Percentiles rank a stretch among this genome's conserved stretches.
phyloP scores from a whole-genome alignment of 2,113 vertebrate genomes.

The Hymenochirus boettgeri region DNA sequence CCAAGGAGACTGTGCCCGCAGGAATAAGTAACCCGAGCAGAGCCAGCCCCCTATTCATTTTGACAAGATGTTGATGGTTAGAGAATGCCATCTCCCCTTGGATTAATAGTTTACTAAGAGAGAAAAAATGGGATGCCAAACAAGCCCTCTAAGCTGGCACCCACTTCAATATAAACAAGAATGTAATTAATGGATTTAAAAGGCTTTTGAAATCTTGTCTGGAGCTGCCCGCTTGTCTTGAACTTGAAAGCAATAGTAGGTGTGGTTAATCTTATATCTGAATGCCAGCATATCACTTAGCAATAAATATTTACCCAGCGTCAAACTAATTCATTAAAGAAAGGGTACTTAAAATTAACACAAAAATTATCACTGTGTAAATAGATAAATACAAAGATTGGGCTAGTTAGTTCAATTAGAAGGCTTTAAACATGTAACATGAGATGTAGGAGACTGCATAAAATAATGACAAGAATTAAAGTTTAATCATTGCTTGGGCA shows the following conservation, averaged over 20 bases:
- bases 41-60: slow-evolving; percentile 40
- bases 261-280: slow-evolving; percentile 13
- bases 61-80: slow-evolving; percentile 42
- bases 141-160: slow-evolving; percentile 31
- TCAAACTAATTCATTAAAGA: not conserved
- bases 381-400: not conserved
- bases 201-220: slow-evolving; percentile 27
- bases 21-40: slow-evolving; percentile 34
- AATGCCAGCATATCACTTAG: slow-evolving; percentile 22
- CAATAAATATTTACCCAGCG: not conserved
- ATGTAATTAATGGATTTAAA: slow-evolving; percentile 37
- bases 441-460: not conserved
- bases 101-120: slow-evolving; percentile 38
- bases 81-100: slow-evolving; percentile 38
- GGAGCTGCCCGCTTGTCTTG: slow-evolving; percentile 17
- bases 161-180: slow-evolving; percentile 24
- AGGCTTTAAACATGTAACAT: not conserved
- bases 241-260: slow-evolving; percentile 11
- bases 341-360: not conserved
- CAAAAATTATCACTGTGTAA: not conserved
- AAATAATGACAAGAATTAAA: slow-evolving; percentile 13
- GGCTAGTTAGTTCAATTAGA: not conserved
- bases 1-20: slow-evolving; percentile 35
- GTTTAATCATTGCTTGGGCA: not conserved
- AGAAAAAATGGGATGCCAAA: slow-evolving; percentile 38